These are phyloP conservation scores for Hippocampus mohnikei DNA, from an alignment of 2,113 vertebrate genomes.

Conservation along the genomic window DNA sequence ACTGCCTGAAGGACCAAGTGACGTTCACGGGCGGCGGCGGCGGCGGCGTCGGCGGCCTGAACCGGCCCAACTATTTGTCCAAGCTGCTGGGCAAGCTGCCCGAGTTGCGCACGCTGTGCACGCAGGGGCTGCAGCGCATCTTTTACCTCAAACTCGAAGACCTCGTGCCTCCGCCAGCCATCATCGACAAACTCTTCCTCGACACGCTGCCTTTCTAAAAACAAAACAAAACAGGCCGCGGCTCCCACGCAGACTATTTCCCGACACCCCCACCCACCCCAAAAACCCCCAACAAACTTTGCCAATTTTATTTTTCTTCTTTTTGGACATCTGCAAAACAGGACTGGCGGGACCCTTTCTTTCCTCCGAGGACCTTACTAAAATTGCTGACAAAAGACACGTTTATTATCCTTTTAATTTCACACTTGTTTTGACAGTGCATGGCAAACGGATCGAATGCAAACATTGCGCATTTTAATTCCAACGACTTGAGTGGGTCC, in stretches of 20 bases:
- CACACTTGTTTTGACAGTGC: not conserved
- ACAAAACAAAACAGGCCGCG: not conserved
- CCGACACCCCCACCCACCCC: not conserved
- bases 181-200: constrained; percentile 99
- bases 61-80: constrained; percentile 96
- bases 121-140: constrained; percentile 98
- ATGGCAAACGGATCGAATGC: not conserved
- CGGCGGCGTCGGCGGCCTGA: constrained; percentile 84
- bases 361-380: not conserved
- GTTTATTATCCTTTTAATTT: not conserved
- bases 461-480: not conserved
- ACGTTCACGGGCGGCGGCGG: constrained; percentile 93
- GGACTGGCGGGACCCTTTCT: not conserved
- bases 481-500: not conserved
- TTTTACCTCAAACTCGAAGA: constrained; percentile 99
- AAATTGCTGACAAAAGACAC: not conserved
- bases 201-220: constrained; percentile 97
- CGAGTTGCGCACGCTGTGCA: constrained; percentile 97
- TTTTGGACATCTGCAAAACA: not conserved
- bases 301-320: not conserved
- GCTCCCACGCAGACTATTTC: not conserved
- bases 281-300: not conserved
- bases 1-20: constrained; percentile 98
- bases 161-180: constrained; percentile 98
- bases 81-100: constrained; percentile 99